Evolutionary conservation across 2,797 vertebrate species (phyloP), one percentile per base, ranked within the genome.

Genomic region (Periophthalmus magnuspinnatus): DNA sequence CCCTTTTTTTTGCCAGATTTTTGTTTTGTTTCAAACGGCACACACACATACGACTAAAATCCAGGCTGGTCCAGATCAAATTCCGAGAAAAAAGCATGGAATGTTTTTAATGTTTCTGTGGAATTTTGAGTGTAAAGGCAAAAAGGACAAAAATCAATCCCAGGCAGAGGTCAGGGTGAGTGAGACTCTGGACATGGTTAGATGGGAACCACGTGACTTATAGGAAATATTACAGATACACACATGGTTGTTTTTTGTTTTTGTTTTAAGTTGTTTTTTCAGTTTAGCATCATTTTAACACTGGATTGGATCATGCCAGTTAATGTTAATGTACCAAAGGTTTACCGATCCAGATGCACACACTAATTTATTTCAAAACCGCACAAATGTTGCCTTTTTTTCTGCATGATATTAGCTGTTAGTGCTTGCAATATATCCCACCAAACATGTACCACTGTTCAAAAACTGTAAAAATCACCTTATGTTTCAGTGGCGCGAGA

Each of bases 41-140:
- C 78, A 67, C 80, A 22, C 66, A 16, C 41, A 45, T 14, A 78
- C 72, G 5, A n/a, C 59, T 72, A 68, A 71, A 80, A 75, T 64
- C 77, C 55, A 16, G 66, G 72, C 69, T 21, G 34, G 58, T 68
- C 68, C 6, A 22, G 83, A 80, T 90, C 76, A 24, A 57, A 84
- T 89, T 90, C 84, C 84, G 81, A 80, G 86, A 90, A 91, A 86
- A 89, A 90, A 80, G 72, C 7, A 65, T 50, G 83, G 83, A 84
- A 84, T 83, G 79, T 81, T 81, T 56, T 70, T 69, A 45, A 36
- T 10, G 22, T 76, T 82, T 86, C 73, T 61, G 2, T 73, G 76
- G 79, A 88, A 84, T 80, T 81, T 65, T 67, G 28, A 64, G 74
- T 70, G 67, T 66, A 73, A 17, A 5, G 60, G 67, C 52, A 3